A percentile compares a stretch with the other conserved stretches of the same genome.
Evolutionary conservation across 2,113 vertebrate species (phyloP).

Genomic region (Apistogramma diplotaenia): DNA sequence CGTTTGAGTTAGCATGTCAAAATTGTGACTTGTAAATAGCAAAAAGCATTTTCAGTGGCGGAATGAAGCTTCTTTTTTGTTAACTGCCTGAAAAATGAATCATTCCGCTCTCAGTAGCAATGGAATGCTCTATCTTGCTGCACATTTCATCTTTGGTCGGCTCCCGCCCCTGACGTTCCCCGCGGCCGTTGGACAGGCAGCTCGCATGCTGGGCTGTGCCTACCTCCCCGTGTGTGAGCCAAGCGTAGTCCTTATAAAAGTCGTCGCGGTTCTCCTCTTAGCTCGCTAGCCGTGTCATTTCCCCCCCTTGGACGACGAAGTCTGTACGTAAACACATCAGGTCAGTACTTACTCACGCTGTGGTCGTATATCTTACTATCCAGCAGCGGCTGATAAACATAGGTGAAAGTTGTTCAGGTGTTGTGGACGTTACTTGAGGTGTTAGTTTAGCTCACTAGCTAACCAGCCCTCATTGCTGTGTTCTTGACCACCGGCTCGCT

Average conservation of each 20-base stretch:
- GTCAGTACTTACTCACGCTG: slow-evolving; percentile 28
- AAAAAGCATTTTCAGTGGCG: no score
- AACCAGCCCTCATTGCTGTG: background rate
- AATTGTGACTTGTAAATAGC: no score
- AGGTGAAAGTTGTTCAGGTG: slow-evolving; percentile 46
- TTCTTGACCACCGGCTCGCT: slow-evolving; percentile 19
- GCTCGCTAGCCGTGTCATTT: slow-evolving; percentile 37
- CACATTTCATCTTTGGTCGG: slow-evolving; percentile 42
- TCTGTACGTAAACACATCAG: slow-evolving; percentile 13
- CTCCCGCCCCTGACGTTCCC: slow-evolving; percentile 34
- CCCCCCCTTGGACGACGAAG: slow-evolving; percentile 2
- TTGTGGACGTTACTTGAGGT: slow-evolving; percentile 35
- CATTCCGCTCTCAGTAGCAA: background rate
- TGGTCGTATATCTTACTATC: background rate
- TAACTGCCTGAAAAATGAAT: no score
- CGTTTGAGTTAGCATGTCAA: no score
- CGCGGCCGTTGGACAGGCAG: slow-evolving; percentile 19
- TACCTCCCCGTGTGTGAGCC: background rate
- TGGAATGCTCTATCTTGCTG: slow-evolving; percentile 9
- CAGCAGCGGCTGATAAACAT: background rate
- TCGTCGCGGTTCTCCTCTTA: slow-evolving; percentile 25
- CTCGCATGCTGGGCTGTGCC: slow-evolving; percentile 25
- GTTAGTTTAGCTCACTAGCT: slow-evolving; percentile 60
- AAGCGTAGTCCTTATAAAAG: background rate
- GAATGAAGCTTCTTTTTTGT: no score